Conservation (phyloP, 1,140 invertebrate species). For the Apis cerana region DNA sequence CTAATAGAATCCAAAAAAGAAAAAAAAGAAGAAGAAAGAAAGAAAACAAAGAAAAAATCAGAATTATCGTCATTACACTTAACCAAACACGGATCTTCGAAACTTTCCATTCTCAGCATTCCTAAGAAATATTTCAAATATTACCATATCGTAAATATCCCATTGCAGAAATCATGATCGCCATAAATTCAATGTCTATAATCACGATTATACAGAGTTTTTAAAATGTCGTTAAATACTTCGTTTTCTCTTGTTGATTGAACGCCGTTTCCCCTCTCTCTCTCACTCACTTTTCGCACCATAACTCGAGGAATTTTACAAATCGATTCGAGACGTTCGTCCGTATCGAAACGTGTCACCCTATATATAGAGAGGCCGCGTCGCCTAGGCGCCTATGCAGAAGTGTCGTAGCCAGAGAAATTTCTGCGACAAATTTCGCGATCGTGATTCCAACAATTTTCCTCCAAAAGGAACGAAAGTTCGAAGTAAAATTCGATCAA, state of each 20-base stretch:
- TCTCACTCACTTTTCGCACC: not conserved
- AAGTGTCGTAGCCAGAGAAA: not conserved
- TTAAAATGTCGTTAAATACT: constrained; percentile 3
- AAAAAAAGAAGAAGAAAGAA: no score
- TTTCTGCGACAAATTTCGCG: not conserved
- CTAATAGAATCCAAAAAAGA: no score
- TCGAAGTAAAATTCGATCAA: no score
- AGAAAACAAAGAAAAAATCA: no score
- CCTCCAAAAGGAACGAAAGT: not conserved
- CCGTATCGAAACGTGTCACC: constrained; percentile 16
- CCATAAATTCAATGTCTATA: constrained; percentile 2
- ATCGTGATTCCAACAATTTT: not conserved
- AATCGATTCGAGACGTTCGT: not conserved
- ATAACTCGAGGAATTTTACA: not conserved
- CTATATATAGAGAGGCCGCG: constrained; percentile 27
- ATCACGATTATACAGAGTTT: not conserved
- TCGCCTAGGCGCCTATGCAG: not conserved
- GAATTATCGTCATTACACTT: no score
- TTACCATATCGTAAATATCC: not conserved
- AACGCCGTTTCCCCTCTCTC: no score
- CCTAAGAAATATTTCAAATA: not conserved
- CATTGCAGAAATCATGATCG: not conserved
- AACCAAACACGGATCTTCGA: no score
- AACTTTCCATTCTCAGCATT: not conserved
- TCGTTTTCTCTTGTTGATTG: not conserved